Evolutionary conservation across 2,888 invertebrate species (phyloP), one percentile per base, ranked within the genome.

Genomic region (Mechanitis mazaeus): DNA sequence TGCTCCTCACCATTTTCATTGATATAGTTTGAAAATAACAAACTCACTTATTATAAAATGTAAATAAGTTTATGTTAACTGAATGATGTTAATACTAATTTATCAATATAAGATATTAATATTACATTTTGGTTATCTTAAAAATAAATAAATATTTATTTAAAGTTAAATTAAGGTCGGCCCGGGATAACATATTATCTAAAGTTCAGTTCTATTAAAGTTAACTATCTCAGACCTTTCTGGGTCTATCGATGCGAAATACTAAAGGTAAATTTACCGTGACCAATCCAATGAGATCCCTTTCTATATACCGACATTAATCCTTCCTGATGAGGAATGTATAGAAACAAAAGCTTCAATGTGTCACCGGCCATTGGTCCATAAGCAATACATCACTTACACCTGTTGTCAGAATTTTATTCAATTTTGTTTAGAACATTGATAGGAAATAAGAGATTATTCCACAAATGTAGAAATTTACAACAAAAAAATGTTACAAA

Each of bases 361-460:
- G 64, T 60, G n/a, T 58, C 66, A 60, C 42, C 58, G 38, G 45
- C 53, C 20, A 54, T 53, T 67, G 64, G 64, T 47, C 45, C 42
- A 56, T 59, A 64, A 59, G 46, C 20, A 42, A 45, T 68, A 65
- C 56, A 64, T 65, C 58, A 64, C 56, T 63, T 60, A 64, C 68
- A 69, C 69, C 69, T 69, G 69, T 61, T 64, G 55, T 63, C 63
- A 55, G 45, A 56, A 50, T 55, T 64, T 63, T 58, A 60, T 59
- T 60, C 55, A 58, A 55, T 58, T 46, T 46, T 61, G 42, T 31
- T 45, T 45, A 45, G 47, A 42, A 9, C 1, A 9, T 42, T 42
- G 42, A 42, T 1, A 42, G 42, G 9, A 9, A 42, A 42, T 3
- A 9, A 5, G 2, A 2, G 9, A 9, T 42, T 42, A 9, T 42